Conservation (phyloP, 37 sponge, comb jelly and placozoan genomes). For the Diacarnus erythraeanus region DNA sequence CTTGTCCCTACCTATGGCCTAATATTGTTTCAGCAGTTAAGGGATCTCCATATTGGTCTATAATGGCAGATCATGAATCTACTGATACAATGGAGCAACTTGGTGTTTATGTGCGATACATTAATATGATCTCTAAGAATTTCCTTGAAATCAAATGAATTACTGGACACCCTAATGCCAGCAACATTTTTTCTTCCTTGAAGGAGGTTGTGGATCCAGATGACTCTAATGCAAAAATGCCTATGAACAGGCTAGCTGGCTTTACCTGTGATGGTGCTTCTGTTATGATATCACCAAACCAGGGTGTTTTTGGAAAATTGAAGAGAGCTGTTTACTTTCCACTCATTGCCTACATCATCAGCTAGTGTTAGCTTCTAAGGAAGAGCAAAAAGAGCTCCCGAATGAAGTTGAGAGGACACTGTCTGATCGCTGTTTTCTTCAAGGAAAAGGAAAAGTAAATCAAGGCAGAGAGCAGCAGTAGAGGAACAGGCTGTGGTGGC, state of each 20-base stretch:
- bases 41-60: neutral
- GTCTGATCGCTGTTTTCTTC: slow-evolving; percentile 11
- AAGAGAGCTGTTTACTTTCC: slow-evolving; percentile 4
- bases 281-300: neutral
- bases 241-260: neutral
- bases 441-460: too few relatives aligned
- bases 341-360: slow-evolving; percentile 11
- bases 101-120: neutral
- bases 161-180: slow-evolving; percentile 7
- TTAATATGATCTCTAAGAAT: neutral
- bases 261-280: slow-evolving; percentile 19
- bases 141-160: slow-evolving; percentile 4
- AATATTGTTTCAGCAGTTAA: neutral
- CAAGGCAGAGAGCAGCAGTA: too few relatives aligned
- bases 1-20: too few relatives aligned
- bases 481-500: too few relatives aligned
- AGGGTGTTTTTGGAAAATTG: slow-evolving; percentile 5
- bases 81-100: neutral
- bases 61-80: slow-evolving; percentile 24
- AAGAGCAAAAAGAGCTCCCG: slow-evolving; percentile 14
- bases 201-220: neutral
- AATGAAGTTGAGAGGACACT: slow-evolving; percentile 11
- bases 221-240: neutral
- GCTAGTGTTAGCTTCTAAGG: slow-evolving; percentile 12
- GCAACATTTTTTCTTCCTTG: neutral